Evolutionary conservation across 92 coral and sea anemone genomes (phyloP), one percentile per base, ranked within the genome.

Genomic region (Chrysogorgia sp.): DNA sequence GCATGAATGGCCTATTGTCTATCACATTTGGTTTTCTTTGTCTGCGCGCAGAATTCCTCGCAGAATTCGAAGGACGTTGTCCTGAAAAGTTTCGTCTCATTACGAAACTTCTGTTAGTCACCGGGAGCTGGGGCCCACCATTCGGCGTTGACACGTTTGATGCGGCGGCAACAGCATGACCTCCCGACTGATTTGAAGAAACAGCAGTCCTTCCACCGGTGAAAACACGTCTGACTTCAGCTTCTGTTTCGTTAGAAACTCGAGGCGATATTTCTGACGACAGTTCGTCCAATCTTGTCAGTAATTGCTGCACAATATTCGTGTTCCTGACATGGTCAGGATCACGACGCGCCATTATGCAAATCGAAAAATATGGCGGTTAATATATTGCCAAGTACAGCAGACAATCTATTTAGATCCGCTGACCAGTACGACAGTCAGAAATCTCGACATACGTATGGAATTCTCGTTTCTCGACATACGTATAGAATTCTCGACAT

Each of bases 1-100:
- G 71, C 32, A 83, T 43, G 57, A 83, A 83, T 28, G 83, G 87
- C 28, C 66, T 83, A 61, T 40, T 64, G 28, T 83, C 60, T 12
- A 24, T 41, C 19, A 66, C 19, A 25, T 34, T 66, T 10, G 63
- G 34, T 47, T 66, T 31, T 17, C 14, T 41, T 52, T 26, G n/a
- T 21, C 52, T 66, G 15, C 26, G 24, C 33, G 31, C 63, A 26
- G 41, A 22, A 25, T 32, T 17, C 58, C 76, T 2, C 3, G 34
- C 40, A 10, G 37, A 19, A 31, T 19, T 1, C 21, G 67, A 22
- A 14, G 68, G 40, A 26, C 68, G 35, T 29, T 22, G 33, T 33
- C 68, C 68, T 61, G 34, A 25, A 31, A 61, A 61, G 40, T 31
- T 25, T 7, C 68, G 37, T 61, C 68, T 61, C n/a, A 29, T 29